phyloP scores from a whole-genome alignment of 2,888 invertebrate genomes.

The Syrphus vitripennis region DNA sequence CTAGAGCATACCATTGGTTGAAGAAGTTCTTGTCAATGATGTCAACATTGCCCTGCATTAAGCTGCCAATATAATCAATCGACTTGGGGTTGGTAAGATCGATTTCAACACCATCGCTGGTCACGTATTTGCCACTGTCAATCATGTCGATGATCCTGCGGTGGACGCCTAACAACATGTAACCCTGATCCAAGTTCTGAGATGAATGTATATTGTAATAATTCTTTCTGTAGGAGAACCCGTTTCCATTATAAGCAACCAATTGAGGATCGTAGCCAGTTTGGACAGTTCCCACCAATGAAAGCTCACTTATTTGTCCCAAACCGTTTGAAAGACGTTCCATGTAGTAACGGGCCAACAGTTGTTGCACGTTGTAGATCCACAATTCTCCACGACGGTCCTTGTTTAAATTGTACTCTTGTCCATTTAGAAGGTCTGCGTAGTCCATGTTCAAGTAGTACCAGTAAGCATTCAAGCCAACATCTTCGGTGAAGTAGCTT shows the following conservation, averaged over 20 bases:
- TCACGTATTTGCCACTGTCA: slow-evolving; percentile 81
- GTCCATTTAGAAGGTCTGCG: slow-evolving; percentile 85
- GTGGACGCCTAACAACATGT: slow-evolving; percentile 76
- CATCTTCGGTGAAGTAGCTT: slow-evolving; percentile 88
- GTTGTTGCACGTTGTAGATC: slow-evolving; percentile 86
- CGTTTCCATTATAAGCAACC: slow-evolving; percentile 85
- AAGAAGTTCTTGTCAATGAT: slow-evolving; percentile 76
- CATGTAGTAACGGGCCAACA: slow-evolving; percentile 88
- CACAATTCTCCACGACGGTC: slow-evolving; percentile 86
- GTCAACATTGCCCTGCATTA: slow-evolving; percentile 83
- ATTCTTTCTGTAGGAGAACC: slow-evolving; percentile 85
- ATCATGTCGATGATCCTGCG: slow-evolving; percentile 82
- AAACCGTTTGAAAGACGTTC: slow-evolving; percentile 88
- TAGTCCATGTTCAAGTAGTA: slow-evolving; percentile 84
- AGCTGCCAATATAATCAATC: slow-evolving; percentile 83
- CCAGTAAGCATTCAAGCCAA: slow-evolving; percentile 86
- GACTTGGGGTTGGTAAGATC: slow-evolving; percentile 80
- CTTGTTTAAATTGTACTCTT: slow-evolving; percentile 82
- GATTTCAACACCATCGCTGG: slow-evolving; percentile 74
- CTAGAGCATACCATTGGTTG: slow-evolving; percentile 76
- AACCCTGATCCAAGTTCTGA: slow-evolving; percentile 77
- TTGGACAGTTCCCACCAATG: slow-evolving; percentile 82
- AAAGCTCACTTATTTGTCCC: slow-evolving; percentile 85
- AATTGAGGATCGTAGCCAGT: slow-evolving; percentile 86
- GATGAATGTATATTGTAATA: slow-evolving; percentile 82